phyloP scores from a whole-genome alignment of 1,140 invertebrate genomes.

The Archegozetes longisetosus region DNA sequence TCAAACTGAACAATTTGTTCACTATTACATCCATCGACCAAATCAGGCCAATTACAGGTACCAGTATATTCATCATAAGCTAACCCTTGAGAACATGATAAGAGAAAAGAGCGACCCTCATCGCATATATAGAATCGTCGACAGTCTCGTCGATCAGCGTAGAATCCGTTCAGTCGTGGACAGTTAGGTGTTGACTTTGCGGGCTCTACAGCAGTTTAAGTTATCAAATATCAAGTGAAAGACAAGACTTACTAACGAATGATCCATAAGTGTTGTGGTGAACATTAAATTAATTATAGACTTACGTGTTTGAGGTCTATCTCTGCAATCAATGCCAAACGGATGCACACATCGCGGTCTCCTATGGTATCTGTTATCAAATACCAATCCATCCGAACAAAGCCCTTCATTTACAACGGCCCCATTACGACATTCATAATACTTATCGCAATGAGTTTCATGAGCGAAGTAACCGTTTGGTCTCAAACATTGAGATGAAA shows the following conservation, averaged over 20 bases:
- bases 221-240: neutral
- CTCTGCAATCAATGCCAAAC: conserved; percentile 2
- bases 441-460: conserved; percentile 58
- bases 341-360: conserved; percentile 37
- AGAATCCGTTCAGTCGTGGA: conserved; percentile 69
- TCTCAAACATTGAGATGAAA: conserved; percentile 6
- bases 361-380: conserved; percentile 49
- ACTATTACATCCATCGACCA: conserved; percentile 47
- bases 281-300: neutral
- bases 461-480: conserved; percentile 56
- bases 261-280: no score
- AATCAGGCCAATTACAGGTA: conserved; percentile 59
- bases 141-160: conserved; percentile 84
- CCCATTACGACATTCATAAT: conserved; percentile 54
- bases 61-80: conserved; percentile 53
- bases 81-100: conserved; percentile 58
- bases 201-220: no score
- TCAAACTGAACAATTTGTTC: conserved; percentile 59
- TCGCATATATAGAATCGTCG: conserved; percentile 74
- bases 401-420: conserved; percentile 45
- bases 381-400: conserved; percentile 64
- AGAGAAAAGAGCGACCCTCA: conserved; percentile 62
- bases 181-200: no score
- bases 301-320: neutral
- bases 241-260: neutral